phyloP scores from a whole-genome alignment of 64 coral and sea anemone species.

The Pocillopora damicornis region DNA sequence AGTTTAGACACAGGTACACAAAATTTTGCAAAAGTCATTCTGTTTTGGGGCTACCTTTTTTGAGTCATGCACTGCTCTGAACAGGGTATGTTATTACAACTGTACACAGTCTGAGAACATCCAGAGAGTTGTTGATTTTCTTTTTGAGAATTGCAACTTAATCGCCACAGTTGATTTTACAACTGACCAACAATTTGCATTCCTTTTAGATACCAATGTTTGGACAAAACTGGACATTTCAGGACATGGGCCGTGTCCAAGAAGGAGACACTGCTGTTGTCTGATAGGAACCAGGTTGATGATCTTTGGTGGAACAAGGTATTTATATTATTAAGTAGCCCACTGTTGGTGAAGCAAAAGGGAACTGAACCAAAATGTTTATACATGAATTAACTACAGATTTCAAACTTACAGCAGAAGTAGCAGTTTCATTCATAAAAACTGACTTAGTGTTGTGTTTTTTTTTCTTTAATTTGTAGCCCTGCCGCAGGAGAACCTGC shows the following conservation, averaged over 20 bases:
- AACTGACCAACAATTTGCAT: neutral
- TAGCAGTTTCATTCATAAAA: no score
- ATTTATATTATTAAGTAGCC: neutral
- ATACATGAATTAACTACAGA: no score
- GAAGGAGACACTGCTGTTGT: conserved; percentile 92
- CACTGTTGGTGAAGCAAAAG: neutral
- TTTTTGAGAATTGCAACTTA: no score
- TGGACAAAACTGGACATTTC: conserved; percentile 57
- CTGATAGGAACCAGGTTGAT: conserved; percentile 66
- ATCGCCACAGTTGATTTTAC: no score
- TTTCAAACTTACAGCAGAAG: no score
- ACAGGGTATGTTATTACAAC: no score
- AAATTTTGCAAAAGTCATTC: neutral
- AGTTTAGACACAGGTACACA: conserved; percentile 73
- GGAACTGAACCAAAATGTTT: no score
- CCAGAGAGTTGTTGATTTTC: no score
- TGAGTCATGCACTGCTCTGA: neutral
- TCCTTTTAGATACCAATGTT: conserved; percentile 49
- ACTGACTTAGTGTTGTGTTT: neutral
- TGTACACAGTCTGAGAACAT: no score
- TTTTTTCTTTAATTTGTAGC: conserved; percentile 41
- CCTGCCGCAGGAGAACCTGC: conserved; percentile 55
- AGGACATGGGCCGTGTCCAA: conserved; percentile 67
- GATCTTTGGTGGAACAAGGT: conserved; percentile 93
- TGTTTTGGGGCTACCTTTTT: neutral